A percentile compares a stretch with the other conserved stretches of the same genome.
Evolutionary conservation across 1,140 invertebrate species (phyloP).

Genomic region (Micrasema minimum): DNA sequence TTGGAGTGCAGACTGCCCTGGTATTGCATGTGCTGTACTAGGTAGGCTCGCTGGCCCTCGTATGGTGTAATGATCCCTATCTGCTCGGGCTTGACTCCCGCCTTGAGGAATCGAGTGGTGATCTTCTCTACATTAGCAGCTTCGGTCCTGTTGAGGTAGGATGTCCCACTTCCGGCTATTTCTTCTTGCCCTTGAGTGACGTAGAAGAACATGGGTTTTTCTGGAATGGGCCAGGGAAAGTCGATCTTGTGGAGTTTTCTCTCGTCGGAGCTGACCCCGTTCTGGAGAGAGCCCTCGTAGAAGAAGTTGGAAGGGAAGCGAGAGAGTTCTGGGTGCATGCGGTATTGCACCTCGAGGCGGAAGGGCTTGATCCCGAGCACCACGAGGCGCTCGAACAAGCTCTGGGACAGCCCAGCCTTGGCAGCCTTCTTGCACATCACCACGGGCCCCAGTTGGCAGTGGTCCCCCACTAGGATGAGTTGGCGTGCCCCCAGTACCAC

Average conservation of each 20-base stretch:
- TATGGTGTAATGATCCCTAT: slow-evolving; percentile 99
- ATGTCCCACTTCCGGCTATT: slow-evolving; percentile 97
- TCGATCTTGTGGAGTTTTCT: slow-evolving; percentile 90
- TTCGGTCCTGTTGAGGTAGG: slow-evolving; percentile 98
- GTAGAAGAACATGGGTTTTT: slow-evolving; percentile 99
- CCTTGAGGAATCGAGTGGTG: slow-evolving; percentile 91
- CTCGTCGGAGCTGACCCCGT: slow-evolving; percentile 97
- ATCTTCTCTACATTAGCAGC: slow-evolving; percentile 99
- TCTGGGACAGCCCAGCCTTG: slow-evolving; percentile 95
- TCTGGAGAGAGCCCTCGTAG: slow-evolving; percentile 98
- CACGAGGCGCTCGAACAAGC: slow-evolving; percentile 96
- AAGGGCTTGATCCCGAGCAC: slow-evolving; percentile 96
- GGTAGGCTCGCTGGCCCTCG: slow-evolving; percentile 97
- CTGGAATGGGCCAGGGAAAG: slow-evolving; percentile 96
- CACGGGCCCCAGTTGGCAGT: slow-evolving; percentile 98
- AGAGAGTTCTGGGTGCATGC: slow-evolving; percentile 98
- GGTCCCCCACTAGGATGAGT: slow-evolving; percentile 96
- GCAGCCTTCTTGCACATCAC: slow-evolving; percentile 99
- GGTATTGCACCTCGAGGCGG: slow-evolving; percentile 96
- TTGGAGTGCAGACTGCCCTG: slow-evolving; percentile 97
- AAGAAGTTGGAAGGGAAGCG: slow-evolving; percentile 99
- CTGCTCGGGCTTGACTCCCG: slow-evolving; percentile 96
- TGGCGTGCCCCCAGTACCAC: slow-evolving; percentile 97
- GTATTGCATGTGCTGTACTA: slow-evolving; percentile 99
- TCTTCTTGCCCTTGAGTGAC: slow-evolving; percentile 98